Conservation (phyloP, 2,888 invertebrate species). For the Drosophila emarginata region DNA sequence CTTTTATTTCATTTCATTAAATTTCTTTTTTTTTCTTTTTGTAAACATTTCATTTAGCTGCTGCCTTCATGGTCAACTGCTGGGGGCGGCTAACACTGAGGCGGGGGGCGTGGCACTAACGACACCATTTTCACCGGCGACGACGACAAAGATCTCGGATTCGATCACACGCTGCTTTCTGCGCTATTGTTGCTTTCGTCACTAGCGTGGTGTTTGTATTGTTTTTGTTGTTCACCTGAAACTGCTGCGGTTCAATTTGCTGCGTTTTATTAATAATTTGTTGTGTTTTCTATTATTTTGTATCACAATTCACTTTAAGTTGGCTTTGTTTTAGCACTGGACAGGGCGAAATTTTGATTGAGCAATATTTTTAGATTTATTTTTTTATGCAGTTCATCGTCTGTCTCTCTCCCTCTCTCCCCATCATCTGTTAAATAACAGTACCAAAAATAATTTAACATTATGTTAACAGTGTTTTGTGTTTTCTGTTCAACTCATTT, state of each 20-base stretch:
- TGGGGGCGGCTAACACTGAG: slow-evolving; percentile 40
- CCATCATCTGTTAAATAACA: no score
- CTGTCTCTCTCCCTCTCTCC: no score
- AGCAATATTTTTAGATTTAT: slow-evolving; percentile 15
- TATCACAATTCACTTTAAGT: slow-evolving; percentile 3
- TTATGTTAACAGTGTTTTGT: no score
- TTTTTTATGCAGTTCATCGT: slow-evolving; percentile 9
- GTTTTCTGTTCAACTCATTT: no score
- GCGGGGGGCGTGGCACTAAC: slow-evolving; percentile 24
- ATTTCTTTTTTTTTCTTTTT: slow-evolving; percentile 41
- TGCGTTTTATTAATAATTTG: background rate
- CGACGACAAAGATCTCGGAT: slow-evolving; percentile 21
- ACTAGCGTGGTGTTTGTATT: slow-evolving; percentile 5
- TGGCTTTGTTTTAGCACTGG: background rate
- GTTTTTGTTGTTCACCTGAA: slow-evolving; percentile 4
- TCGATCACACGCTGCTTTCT: slow-evolving; percentile 47
- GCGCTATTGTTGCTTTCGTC: slow-evolving; percentile 35
- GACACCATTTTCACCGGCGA: slow-evolving; percentile 48
- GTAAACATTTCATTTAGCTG: slow-evolving; percentile 61
- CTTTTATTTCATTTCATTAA: slow-evolving; percentile 3
- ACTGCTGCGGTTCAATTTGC: background rate
- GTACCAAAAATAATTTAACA: no score
- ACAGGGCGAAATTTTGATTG: background rate
- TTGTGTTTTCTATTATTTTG: background rate
- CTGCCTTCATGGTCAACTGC: slow-evolving; percentile 63